Percentiles rank a stretch among this genome's conserved stretches.
Conservation (phyloP, 2,113 vertebrate genomes). For the Sylvicapra grimmia region DNA sequence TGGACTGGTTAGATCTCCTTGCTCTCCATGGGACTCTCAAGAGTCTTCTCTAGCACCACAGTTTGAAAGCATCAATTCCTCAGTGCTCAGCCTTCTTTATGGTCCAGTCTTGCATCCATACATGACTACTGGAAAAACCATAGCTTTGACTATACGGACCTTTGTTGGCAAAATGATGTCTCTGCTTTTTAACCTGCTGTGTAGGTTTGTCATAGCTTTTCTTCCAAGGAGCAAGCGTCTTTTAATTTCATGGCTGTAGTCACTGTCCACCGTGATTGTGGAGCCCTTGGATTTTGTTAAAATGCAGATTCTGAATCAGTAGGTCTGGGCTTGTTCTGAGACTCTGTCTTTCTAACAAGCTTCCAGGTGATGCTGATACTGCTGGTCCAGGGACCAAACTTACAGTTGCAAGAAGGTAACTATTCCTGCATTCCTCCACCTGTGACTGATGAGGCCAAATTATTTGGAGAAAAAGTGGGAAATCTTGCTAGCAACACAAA, state of each 20-base stretch:
- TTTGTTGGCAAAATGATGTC: neutral
- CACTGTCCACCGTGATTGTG: neutral
- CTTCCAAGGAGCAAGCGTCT: neutral
- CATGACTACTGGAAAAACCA: neutral
- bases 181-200: neutral
- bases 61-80: neutral
- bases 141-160: neutral
- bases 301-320: neutral
- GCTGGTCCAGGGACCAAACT: neutral
- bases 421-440: neutral
- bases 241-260: neutral
- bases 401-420: neutral
- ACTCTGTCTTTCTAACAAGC: neutral
- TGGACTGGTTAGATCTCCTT: neutral
- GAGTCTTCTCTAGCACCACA: neutral
- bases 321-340: neutral
- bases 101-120: neutral
- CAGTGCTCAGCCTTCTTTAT: neutral
- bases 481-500: neutral
- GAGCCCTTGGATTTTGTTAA: neutral
- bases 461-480: neutral
- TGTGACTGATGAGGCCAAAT: neutral
- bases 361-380: neutral
- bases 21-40: neutral
- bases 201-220: neutral